Evolutionary conservation across 1,140 invertebrate species (phyloP), one percentile per base, ranked within the genome.

Genomic region (Drosophila busckii): DNA sequence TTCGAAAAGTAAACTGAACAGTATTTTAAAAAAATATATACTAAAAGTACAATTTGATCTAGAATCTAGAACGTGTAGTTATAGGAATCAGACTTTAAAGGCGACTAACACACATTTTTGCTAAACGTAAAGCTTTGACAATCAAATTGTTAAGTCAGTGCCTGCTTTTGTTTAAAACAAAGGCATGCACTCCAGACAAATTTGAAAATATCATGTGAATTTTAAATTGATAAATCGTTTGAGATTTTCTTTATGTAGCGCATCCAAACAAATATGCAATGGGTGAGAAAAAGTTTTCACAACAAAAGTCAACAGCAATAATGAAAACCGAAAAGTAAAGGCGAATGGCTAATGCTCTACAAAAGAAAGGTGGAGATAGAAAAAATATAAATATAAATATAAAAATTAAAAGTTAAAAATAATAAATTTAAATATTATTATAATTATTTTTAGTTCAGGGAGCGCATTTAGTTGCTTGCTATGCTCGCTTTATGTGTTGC

Each of bases 221-320:
- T 71, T 52, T 4, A 31, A 35, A 63, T 59, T 75, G 70, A 75
- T 75, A 69, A 75, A 75, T 64, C 45, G 53, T 23, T n/a, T 12
- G 38, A 35, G 59, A 75, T 69, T 75, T 73, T 58, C 46, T 58
- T 52, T 42, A 73, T 75, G 48, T 59, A 56, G 58, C 70, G 63
- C 22, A 53, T 59, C 53, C 34, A 46, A 64, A 67, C 58, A 46
- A 64, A 42, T 20, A 38, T 20, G 20, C 20, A 48, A 34, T 45
- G 40, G 37, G 26, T 34, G 45, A 52, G 40, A 50, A 54, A 73
- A 75, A 63, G 58, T 69, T 69, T 1, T 29, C 23, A 49, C n/a
- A 46, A 54, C 28, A 69, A 52, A 52, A 61, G 50, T 55, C 50
- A 55, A 15, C 17, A 19, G 10, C 41, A 28, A 41, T 23, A 48